Base-by-base conservation (phyloP, 2,113 vertebrate species). In the Tichodroma muraria region DNA sequence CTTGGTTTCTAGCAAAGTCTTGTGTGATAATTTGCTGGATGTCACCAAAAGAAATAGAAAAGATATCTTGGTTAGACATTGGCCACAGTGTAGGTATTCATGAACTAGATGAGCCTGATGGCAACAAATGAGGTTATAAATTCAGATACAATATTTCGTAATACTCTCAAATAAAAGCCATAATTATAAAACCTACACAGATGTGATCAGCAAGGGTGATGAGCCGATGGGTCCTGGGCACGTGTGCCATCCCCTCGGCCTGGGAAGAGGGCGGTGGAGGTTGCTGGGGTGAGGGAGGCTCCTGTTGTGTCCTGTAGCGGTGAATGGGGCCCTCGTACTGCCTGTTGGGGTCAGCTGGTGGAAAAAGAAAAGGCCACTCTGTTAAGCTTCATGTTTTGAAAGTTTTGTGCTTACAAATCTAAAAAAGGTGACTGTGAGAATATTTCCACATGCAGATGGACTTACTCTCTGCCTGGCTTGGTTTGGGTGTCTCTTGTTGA, bases 181-280 rank as follows among this genome's bases (percentile, higher is more conserved):
- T 15, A 73, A 70, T 71, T 45, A 78, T 20, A 85, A 88, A 69
- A 96, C 98, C 96, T 98, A 99, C 99, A 95, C 99, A 99, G 97
- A 99, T 99, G 92, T 99, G 99, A 95, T 99, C 99, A 11, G 99
- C 99, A 65, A 99, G 97, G 38, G 99, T 99, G 98, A 99, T 99
- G 65, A 99, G 98, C 27, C 99, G 98, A 91, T 99, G 99, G 18
- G 99, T 99, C 93, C 99, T 98, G 77, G 98, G 98, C 68, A 98
- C 98, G 1, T 98, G 98, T 15, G 98, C 97, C 96, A 98, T 98
- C 49, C 97, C 97, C 45, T 99, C 99, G 23, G 97, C 95, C 93
- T 99, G 98, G 37, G 98, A 97, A 25, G 98, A 95, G 35, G 97
- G 81, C 40, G 68, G 95, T 18, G 97, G 96, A 28, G 97, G 97